phyloP scores from a whole-genome alignment of 2,888 invertebrate species.

The Diaprepes abbreviatus region DNA sequence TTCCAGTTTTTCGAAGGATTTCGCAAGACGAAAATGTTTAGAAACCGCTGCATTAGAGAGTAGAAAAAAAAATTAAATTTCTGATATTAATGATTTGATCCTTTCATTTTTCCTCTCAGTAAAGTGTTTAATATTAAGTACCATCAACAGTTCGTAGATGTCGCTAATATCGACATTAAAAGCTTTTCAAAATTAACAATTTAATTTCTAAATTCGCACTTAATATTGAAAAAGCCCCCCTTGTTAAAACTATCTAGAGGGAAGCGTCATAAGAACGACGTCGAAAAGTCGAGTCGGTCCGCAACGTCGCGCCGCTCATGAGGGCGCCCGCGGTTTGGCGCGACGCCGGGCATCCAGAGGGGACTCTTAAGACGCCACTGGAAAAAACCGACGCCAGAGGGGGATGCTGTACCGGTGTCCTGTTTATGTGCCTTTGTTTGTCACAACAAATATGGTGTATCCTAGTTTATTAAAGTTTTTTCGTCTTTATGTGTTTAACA shows the following conservation, averaged over 20 bases:
- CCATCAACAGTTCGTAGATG: too few relatives aligned
- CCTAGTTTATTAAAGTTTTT: constrained; percentile 18
- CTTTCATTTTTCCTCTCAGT: too few relatives aligned
- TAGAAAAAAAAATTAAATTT: too few relatives aligned
- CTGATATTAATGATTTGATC: too few relatives aligned
- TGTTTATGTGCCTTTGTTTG: constrained; percentile 45
- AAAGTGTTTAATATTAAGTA: too few relatives aligned
- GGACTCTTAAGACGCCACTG: constrained; percentile 42
- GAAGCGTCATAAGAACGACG: constrained; percentile 39
- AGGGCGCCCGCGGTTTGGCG: constrained; percentile 61
- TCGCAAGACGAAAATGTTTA: too few relatives aligned
- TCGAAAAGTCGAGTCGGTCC: constrained; percentile 44
- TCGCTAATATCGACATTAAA: too few relatives aligned
- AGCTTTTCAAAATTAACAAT: too few relatives aligned
- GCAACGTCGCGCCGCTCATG: constrained; percentile 59
- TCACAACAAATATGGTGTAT: constrained; percentile 41
- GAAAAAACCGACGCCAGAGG: constrained; percentile 42
- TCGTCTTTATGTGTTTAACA: constrained; percentile 8
- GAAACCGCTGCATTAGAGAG: too few relatives aligned
- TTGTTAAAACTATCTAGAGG: neutral
- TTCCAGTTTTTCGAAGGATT: too few relatives aligned
- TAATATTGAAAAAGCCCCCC: neutral
- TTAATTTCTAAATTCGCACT: too few relatives aligned
- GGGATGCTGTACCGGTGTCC: constrained; percentile 43
- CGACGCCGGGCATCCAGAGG: constrained; percentile 54